Evolutionary conservation across 1,140 invertebrate species (phyloP).

Genomic region (Meloidogyne hapla): DNA sequence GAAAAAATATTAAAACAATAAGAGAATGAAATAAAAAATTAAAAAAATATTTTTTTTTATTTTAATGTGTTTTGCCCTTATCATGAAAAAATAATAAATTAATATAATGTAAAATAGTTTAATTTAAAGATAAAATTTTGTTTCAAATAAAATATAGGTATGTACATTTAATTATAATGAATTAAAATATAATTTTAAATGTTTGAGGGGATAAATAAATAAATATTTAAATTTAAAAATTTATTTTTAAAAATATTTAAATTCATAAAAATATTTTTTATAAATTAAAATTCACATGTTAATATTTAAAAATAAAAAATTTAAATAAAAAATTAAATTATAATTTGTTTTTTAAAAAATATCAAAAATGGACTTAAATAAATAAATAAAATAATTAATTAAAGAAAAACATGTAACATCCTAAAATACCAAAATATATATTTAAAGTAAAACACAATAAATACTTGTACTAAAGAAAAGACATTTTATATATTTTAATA

Average conservation of each 20-base stretch:
- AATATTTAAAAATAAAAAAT: too few species aligned
- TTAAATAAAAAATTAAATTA: not conserved
- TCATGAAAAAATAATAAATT: not conserved
- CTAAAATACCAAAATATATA: not conserved
- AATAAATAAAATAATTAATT: too few species aligned
- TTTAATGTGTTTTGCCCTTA: not conserved
- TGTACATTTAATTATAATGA: too few species aligned
- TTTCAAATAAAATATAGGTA: too few species aligned
- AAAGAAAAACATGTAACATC: too few species aligned
- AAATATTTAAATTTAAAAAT: not conserved
- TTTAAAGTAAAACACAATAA: not conserved
- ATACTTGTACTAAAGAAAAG: too few species aligned
- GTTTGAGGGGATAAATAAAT: not conserved
- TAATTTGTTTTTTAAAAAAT: too few species aligned
- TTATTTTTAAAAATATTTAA: not conserved
- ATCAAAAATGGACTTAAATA: too few species aligned
- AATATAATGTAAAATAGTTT: too few species aligned
- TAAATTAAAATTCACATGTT: not conserved
- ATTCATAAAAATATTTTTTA: not conserved
- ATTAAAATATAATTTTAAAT: too few species aligned
- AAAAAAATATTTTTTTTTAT: not conserved
- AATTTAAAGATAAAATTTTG: not conserved
- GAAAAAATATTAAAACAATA: not conserved
- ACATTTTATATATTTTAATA: not conserved
- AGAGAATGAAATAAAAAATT: not conserved